Base-by-base conservation (phyloP, 2,797 vertebrate genomes). In the Margarornis squamiger region DNA sequence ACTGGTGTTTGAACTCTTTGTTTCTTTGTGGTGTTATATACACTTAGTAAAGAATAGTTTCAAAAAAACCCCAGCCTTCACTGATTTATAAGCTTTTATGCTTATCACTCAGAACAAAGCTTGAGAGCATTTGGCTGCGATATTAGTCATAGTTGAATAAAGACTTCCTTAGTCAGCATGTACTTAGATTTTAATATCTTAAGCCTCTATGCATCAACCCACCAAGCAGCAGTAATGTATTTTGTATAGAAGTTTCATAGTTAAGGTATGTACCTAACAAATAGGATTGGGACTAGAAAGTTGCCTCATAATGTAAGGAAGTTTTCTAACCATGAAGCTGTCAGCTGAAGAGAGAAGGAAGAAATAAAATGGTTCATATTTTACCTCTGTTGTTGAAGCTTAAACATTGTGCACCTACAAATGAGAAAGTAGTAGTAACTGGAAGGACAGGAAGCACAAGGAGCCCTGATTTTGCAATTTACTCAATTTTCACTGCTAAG, bases 1-100 rank as follows among this genome's bases (percentile, higher is more conserved):
- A 86, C 73, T 95, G 58, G 19, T 81, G 51, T 52, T 95, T 90
- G 94, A 91, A 94, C 85, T 86, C 39, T 65, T 88, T 59, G 45
- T 45, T 91, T 83, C 58, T 78, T 80, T 88, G 34, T 63, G 67
- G 24, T 48, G 72, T 89, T 81, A 52, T 62, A 72, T 55, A 49
- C 10, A 68, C 38, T 65, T 54, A 51, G 18, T 66, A 78, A 83
- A 66, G 27, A 74, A 45, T 12, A 74, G 34, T 54, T 73, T 11
- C 2, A 13, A 61, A 82, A 45, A 20, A 0, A 0, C 2, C 18
- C 6, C 30, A 73, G 4, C 2, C 8, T 72, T 91, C 74, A 59
- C 52, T 80, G 51, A 81, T 96, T 86, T 84, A 49, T 81, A 90
- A 88, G 45, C 51, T 70, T 77, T 90, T 93, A 57, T 78, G n/a